Evolutionary conservation across 2,888 invertebrate species (phyloP), one percentile per base, ranked within the genome.

Genomic region (Bombylius major): DNA sequence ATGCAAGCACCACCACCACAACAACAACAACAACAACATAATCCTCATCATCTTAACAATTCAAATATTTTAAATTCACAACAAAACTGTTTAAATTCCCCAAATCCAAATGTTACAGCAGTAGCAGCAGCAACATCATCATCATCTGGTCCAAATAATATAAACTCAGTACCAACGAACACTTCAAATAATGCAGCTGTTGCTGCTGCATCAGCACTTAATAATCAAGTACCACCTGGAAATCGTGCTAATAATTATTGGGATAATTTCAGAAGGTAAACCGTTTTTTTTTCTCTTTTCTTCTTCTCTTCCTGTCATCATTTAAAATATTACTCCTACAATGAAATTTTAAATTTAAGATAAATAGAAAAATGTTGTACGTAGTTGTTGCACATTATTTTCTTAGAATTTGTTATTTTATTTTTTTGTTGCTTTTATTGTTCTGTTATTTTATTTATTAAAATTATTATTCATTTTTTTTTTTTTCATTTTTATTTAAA

Each of bases 221-320:
- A 92, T 73, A 92, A 92, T 72, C 90, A 92, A 77, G 91, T 92
- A 54, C 87, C 90, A 46, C 92, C 92, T 44, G 91, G 92, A 36
- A 90, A 89, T 73, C 78, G 92, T 62, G 90, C 91, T 56, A 93
- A 93, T 73, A 93, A 93, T 76, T 93, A 92, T 74, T 92, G 90
- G 90, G 92, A 93, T 70, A 92, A 93, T 75, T 92, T 93, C 72
- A 78, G 90, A 77, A 91, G 91, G 90, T 89, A 83, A 79, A 66
- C 65, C 56, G 39, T 51, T 51, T 58, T 42, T 42, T 5, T 42
- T 11, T 11, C 5, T 3, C 58, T 47, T 56, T 55, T 58, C 50
- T 31, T 51, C 51, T 51, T 56, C 55, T 58, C 50, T 31, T 51
- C 51, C 50, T 23, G 23, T 23, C 23, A 23, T 23, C 23, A 23